Evolutionary conservation across 2,888 invertebrate genomes (phyloP), one percentile per base, ranked within the genome.

Genomic region (Volucella inanis): DNA sequence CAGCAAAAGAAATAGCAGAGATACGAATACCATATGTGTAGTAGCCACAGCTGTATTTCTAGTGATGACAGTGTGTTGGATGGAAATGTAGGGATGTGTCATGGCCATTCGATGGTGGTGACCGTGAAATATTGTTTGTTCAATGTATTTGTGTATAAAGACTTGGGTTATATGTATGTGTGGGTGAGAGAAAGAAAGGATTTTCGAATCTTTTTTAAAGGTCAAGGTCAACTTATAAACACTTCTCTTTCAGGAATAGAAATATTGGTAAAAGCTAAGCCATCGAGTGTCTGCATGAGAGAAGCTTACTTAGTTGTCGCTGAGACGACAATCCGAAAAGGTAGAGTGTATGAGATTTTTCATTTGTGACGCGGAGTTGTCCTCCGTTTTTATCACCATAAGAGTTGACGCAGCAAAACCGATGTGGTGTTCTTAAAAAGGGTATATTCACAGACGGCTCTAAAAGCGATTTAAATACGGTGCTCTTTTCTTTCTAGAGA

Each of bases 211-310:
- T 31, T 31, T 38, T 68, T 79, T 65, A 65, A 84, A 84, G 84
- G 84, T 80, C 84, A 84, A 80, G 84, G 84, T 65, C 75, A 11
- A 79, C 6, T 15, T 18, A 8, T 57, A 65, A 75, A 70, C 71
- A 84, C 15, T 71, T 64, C 41, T 57, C 74, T 83, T 78, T 75
- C 52, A 0, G 18, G 61, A 68, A 8, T 49, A 22, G 10, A 50
- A 57, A 38, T 38, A 61, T n/a, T 55, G 1, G 9, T 8, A 39
- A 61, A 67, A 65, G 77, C 65, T 65, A 39, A 22, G 22, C 15
- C 31, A 49, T 47, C 15, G 74, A 47, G 38, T 45, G 62, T 45
- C 15, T 15, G 43, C 8, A 18, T 22, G 31, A 12, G 45, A 39
- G 62, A 55, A 15, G 9, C 38, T 15, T 15, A 47, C 11, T 82